These are phyloP conservation scores for Parascotia fuliginaria DNA, from an alignment of 2,888 invertebrate genomes.

Conservation along the genomic window DNA sequence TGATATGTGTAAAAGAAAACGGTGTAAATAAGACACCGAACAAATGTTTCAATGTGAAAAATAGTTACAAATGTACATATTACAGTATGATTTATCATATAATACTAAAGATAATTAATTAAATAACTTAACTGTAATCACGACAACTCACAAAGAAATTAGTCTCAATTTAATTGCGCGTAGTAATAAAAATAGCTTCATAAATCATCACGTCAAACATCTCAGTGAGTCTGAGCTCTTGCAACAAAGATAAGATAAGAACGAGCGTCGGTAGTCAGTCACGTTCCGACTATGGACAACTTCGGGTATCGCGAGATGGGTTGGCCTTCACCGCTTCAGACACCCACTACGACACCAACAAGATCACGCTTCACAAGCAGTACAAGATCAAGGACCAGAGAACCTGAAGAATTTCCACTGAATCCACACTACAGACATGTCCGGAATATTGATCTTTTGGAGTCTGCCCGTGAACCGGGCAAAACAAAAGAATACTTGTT, in stretches of 20 bases:
- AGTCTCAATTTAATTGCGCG: constrained; percentile 49
- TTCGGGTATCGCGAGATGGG: constrained; percentile 88
- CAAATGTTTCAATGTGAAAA: too few species aligned
- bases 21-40: too few species aligned
- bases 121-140: constrained; percentile 4
- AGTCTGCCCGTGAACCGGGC: constrained; percentile 85
- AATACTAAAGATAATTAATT: neutral
- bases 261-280: constrained; percentile 57
- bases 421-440: constrained; percentile 74
- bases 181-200: constrained; percentile 69
- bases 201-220: constrained; percentile 73
- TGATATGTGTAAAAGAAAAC: too few species aligned
- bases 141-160: constrained; percentile 21
- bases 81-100: neutral
- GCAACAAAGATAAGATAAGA: constrained; percentile 77
- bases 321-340: constrained; percentile 72
- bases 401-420: constrained; percentile 85
- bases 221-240: constrained; percentile 58
- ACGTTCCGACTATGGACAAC: constrained; percentile 84
- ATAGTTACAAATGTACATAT: neutral
- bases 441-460: constrained; percentile 82
- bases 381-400: constrained; percentile 72
- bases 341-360: constrained; percentile 61
- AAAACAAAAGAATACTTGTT: constrained; percentile 90
- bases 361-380: constrained; percentile 70